Base-by-base conservation (phyloP, 64 coral and sea anemone genomes). In the Pocillopora damicornis region DNA sequence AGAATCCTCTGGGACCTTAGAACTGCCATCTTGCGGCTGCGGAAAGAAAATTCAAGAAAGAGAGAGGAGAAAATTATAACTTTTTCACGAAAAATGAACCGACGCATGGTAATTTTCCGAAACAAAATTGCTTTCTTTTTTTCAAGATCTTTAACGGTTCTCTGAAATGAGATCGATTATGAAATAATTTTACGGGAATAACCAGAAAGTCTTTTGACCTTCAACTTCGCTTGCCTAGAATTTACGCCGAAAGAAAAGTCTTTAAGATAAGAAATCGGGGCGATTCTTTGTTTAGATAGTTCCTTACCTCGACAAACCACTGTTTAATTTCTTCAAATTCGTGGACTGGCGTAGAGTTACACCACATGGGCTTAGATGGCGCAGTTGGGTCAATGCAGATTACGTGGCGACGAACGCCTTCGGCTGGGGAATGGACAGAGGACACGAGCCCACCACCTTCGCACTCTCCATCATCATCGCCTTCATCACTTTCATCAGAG, bases 291-390 rank as follows among this genome's bases (percentile, higher is more conserved):
- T 11, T 11, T 30, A n/a, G 9, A 71, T n/a, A 11, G 20, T 30
- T 23, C 67, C 67, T 60, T 63, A 62, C 75, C 75, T 64, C 61
- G 2, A 37, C 26, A 77, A 79, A 61, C 88, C 88, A 89, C 20
- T 89, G 58, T 45, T 56, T 77, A 22, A 89, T 79, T 73, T 79
- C 88, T 80, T 79, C 61, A 59, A 89, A 89, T 58, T 89, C 76
- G 58, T 89, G 88, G 16, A 89, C 77, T 42, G 88, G 75, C 0
- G 75, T 79, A 25, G 37, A 59, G 58, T 89, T 89, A 34, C 88
- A 89, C 88, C 88, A 89, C 15, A 79, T 13, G 15, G 88, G 76
- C 35, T n/a, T 20, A 5, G 75, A 56, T 20, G 61, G 16, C 10
- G 20, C 26, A 5, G 64, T 7, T n/a, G 88, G 88, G 22, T 80